Conservation (phyloP, 2,888 invertebrate species). For the Allophyes oxyacanthae region DNA sequence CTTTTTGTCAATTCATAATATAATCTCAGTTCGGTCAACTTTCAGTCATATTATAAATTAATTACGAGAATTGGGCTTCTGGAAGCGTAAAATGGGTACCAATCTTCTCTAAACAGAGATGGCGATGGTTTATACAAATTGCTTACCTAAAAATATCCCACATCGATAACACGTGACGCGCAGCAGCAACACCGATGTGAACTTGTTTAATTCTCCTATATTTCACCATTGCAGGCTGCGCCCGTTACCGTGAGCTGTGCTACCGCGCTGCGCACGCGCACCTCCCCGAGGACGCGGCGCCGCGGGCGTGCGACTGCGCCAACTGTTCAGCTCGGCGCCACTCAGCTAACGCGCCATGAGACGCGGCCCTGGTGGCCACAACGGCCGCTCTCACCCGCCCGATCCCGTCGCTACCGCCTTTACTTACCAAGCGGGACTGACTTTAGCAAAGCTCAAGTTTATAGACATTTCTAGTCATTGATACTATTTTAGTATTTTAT, state of each 20-base stretch:
- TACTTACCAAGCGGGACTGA: conserved; percentile 23
- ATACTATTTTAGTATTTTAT: conserved; percentile 6
- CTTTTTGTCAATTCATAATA: no score
- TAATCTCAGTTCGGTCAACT: no score
- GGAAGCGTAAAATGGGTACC: no score
- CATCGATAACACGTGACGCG: no score
- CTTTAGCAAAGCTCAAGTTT: conserved; percentile 7
- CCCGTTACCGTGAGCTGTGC: conserved; percentile 85
- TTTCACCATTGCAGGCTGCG: conserved; percentile 72
- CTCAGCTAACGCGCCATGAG: conserved; percentile 65
- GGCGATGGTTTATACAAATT: no score
- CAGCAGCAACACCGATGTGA: no score
- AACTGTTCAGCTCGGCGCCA: conserved; percentile 76
- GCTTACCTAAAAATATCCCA: no score
- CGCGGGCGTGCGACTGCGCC: conserved; percentile 74
- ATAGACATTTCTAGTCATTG: conserved; percentile 16
- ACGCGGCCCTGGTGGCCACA: conserved; percentile 40
- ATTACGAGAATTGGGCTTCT: no score
- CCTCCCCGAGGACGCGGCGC: conserved; percentile 61
- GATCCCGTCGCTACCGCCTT: conserved; percentile 38
- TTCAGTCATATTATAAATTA: no score
- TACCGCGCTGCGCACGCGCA: conserved; percentile 83
- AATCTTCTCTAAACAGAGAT: no score
- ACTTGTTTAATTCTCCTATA: no score
- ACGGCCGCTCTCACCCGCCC: conserved; percentile 56